Conservation (phyloP, 2,888 invertebrate species). For the Apotomis betuletana region DNA sequence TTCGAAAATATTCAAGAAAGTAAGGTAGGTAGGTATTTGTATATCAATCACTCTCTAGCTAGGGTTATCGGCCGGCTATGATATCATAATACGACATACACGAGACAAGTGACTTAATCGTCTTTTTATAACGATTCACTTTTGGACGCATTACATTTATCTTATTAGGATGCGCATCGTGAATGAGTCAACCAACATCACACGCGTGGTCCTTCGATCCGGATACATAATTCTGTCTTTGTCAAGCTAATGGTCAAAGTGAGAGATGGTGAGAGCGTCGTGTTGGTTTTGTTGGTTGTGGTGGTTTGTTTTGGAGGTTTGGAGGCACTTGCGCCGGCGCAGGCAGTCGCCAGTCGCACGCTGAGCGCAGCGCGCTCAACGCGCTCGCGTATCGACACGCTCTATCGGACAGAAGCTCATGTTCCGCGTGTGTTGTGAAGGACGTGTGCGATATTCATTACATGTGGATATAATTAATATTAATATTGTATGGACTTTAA, state of each 20-base stretch:
- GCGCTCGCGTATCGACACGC: constrained; percentile 31
- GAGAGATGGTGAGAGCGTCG: constrained; percentile 15
- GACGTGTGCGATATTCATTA: constrained; percentile 31
- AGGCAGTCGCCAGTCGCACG: constrained; percentile 44
- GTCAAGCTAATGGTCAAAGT: not conserved
- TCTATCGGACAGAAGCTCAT: constrained; percentile 12
- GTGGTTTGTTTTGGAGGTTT: constrained; percentile 6
- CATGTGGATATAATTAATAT: constrained; percentile 23
- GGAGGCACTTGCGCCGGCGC: constrained; percentile 30
- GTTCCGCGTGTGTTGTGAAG: constrained; percentile 31
- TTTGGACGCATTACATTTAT: constrained; percentile 22
- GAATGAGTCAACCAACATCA: constrained; percentile 41
- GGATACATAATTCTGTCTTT: constrained; percentile 19
- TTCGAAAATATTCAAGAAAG: too few species aligned
- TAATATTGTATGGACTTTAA: constrained; percentile 10
- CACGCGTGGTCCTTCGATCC: constrained; percentile 25
- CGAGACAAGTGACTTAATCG: constrained; percentile 9
- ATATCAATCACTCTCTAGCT: too few species aligned
- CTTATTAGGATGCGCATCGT: constrained; percentile 26
- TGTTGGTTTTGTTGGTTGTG: not conserved
- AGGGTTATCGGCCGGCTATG: too few species aligned
- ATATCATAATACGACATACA: not conserved
- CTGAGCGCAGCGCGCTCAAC: constrained; percentile 43
- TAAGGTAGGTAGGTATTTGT: too few species aligned
- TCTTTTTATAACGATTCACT: constrained; percentile 23